phyloP scores from a whole-genome alignment of 1,140 invertebrate species.

The Bilobella aurantiaca region DNA sequence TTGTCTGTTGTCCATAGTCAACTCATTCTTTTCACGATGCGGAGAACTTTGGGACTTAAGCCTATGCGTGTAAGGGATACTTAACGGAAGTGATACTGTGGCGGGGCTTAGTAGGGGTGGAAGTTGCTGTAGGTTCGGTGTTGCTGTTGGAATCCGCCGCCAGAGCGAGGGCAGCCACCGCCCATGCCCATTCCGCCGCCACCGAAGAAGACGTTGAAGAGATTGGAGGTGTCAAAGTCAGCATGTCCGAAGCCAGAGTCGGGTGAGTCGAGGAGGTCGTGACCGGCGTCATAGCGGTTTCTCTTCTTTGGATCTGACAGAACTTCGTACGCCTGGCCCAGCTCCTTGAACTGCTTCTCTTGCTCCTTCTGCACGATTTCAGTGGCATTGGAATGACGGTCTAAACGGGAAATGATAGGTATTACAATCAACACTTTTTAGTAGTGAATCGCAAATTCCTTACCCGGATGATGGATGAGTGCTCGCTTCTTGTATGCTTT shows the following conservation, averaged over 20 bases:
- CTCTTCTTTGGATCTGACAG: constrained; percentile 87
- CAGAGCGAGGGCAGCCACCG: background rate
- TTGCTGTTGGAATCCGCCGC: constrained; percentile 10
- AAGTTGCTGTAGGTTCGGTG: background rate
- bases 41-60: too few species aligned
- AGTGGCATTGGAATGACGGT: constrained; percentile 77
- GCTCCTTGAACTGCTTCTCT: constrained; percentile 92
- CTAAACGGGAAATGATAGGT: constrained; percentile 41
- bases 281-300: constrained; percentile 81
- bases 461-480: constrained; percentile 70
- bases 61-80: too few species aligned
- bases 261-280: constrained; percentile 65
- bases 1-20: too few species aligned
- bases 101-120: background rate
- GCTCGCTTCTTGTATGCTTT: constrained; percentile 89
- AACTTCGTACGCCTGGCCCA: constrained; percentile 92
- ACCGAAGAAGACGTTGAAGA: constrained; percentile 69
- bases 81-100: too few species aligned
- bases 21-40: too few species aligned
- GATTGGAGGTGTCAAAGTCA: constrained; percentile 60
- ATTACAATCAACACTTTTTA: background rate
- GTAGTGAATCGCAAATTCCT: constrained; percentile 16
- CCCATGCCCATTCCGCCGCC: constrained; percentile 18
- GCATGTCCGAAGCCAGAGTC: constrained; percentile 30
- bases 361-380: constrained; percentile 75